phyloP scores from a whole-genome alignment of 2,888 invertebrate genomes.

The Panopea generosa region DNA sequence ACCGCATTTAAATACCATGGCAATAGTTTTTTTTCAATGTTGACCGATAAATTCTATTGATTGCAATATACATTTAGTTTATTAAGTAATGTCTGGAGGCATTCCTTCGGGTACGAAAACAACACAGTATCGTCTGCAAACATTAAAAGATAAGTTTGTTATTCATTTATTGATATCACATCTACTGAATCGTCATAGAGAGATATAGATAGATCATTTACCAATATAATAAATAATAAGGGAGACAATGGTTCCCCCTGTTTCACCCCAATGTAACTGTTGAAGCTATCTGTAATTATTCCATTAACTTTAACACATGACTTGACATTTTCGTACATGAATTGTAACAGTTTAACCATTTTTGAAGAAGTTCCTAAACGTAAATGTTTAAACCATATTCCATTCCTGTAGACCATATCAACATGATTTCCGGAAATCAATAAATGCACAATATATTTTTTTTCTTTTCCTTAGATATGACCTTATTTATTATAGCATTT shows the following conservation, averaged over 20 bases:
- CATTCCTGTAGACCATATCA: constrained; percentile 20
- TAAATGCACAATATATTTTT: constrained; percentile 31
- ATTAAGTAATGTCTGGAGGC: constrained; percentile 12
- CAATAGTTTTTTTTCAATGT: constrained; percentile 15
- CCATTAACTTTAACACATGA: constrained; percentile 17
- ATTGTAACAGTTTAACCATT: constrained; percentile 21
- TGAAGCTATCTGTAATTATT: constrained; percentile 8
- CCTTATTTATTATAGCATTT: too few relatives aligned
- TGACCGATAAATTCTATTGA: constrained; percentile 9
- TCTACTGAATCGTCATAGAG: background rate
- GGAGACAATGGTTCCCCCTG: constrained; percentile 37
- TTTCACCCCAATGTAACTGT: constrained; percentile 36
- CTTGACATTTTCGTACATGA: constrained; percentile 16
- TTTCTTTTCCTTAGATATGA: too few relatives aligned
- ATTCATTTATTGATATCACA: background rate
- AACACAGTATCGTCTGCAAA: constrained; percentile 24
- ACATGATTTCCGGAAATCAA: too few relatives aligned
- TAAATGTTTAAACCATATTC: constrained; percentile 21
- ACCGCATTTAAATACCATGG: constrained; percentile 15
- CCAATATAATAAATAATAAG: constrained; percentile 29
- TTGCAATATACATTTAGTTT: constrained; percentile 11
- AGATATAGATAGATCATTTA: constrained; percentile 9
- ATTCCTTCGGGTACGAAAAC: constrained; percentile 5
- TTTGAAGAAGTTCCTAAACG: constrained; percentile 8
- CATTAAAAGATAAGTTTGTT: constrained; percentile 15